These are phyloP conservation scores for Scaptomyza parva DNA, from an alignment of 2,888 invertebrate genomes.

Conservation along the genomic window DNA sequence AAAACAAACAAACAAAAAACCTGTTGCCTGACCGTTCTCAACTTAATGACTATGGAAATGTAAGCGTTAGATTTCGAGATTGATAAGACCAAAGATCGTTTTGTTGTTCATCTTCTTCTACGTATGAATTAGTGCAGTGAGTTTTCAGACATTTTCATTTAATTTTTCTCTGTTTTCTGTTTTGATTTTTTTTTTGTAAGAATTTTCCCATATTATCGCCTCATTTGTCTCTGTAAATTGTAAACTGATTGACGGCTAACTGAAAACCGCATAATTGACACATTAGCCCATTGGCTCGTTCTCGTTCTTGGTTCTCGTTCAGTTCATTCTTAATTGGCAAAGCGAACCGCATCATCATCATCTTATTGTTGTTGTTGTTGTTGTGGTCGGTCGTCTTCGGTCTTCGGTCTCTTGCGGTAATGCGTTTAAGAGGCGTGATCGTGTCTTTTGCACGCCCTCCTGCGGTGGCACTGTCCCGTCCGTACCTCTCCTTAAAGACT, in stretches of 20 bases:
- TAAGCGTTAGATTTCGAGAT: constrained; percentile 47
- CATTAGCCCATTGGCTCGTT: constrained; percentile 71
- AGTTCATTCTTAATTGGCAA: constrained; percentile 35
- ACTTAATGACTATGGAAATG: constrained; percentile 71
- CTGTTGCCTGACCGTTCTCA: constrained; percentile 52
- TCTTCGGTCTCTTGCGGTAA: constrained; percentile 33
- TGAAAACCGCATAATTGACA: constrained; percentile 77
- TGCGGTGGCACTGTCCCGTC: constrained; percentile 51
- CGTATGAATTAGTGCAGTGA: constrained; percentile 54
- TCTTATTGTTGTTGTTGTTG: background rate
- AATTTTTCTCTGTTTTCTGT: constrained; percentile 6
- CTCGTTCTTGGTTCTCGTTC: constrained; percentile 58
- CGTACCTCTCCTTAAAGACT: constrained; percentile 35
- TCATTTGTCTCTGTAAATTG: constrained; percentile 66
- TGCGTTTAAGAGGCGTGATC: constrained; percentile 80
- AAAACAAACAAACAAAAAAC: constrained; percentile 30
- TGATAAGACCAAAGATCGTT: constrained; percentile 55
- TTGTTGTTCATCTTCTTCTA: constrained; percentile 43
- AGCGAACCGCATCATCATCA: constrained; percentile 37
- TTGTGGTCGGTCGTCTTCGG: constrained; percentile 46
- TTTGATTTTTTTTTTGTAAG: constrained; percentile 9
- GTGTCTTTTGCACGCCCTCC: constrained; percentile 79
- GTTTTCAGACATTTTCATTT: constrained; percentile 18
- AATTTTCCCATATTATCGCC: constrained; percentile 66
- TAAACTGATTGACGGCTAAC: constrained; percentile 28